These are phyloP conservation scores for Erpornis zantholeuca DNA, from an alignment of 2,113 vertebrate species.

Conservation along the genomic window DNA sequence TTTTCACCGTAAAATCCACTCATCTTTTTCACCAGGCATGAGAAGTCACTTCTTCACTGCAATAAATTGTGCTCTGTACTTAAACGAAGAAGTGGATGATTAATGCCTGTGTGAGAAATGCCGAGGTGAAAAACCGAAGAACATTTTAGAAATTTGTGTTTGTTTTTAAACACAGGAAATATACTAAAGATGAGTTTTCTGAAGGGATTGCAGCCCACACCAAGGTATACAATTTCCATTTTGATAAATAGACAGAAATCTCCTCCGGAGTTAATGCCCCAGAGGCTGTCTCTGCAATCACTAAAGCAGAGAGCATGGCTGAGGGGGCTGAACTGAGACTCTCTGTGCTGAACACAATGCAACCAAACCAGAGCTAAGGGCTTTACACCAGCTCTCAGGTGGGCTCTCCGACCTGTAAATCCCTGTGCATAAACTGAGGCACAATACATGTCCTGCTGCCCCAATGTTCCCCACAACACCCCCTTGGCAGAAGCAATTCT, in stretches of 20 bases:
- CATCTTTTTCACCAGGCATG: background rate
- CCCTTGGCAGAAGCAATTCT: background rate
- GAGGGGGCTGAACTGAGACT: background rate
- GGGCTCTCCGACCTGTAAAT: accelerated
- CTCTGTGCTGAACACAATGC: background rate
- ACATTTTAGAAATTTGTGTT: background rate
- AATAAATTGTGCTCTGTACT: background rate
- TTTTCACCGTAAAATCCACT: background rate
- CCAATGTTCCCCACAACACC: accelerated
- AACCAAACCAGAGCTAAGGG: background rate
- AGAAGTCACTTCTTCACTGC: background rate
- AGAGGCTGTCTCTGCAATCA: background rate
- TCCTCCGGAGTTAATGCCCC: background rate
- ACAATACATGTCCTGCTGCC: background rate
- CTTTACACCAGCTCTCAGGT: background rate
- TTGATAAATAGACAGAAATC: background rate
- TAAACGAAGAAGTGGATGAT: background rate
- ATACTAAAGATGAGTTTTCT: slow-evolving; percentile 20
- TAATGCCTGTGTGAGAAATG: background rate
- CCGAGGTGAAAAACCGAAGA: background rate
- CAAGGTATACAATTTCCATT: background rate
- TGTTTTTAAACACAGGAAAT: slow-evolving; percentile 17
- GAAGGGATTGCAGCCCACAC: background rate
- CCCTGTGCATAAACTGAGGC: background rate
- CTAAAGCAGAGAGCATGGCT: background rate